A percentile compares a stretch with the other conserved stretches of the same genome.
Evolutionary conservation across 1,140 invertebrate species (phyloP).

Genomic region (Panulirus ornatus): DNA sequence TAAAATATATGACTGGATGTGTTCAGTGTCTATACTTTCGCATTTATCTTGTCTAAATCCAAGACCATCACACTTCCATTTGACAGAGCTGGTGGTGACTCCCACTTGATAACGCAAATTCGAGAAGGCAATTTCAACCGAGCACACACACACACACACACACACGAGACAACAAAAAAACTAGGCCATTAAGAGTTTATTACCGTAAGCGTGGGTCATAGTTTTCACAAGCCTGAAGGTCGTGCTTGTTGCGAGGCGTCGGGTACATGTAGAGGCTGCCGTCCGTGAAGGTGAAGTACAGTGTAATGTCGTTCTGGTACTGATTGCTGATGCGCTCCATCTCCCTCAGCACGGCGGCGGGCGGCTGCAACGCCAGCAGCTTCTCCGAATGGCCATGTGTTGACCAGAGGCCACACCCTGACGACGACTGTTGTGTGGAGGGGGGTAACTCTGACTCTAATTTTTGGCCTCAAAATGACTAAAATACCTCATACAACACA

Average conservation of each 20-base stretch:
- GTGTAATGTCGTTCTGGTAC: background rate
- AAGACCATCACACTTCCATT: too few species aligned
- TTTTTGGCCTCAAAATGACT: too few species aligned
- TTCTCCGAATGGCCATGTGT: background rate
- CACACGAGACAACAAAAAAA: background rate
- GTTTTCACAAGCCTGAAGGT: background rate
- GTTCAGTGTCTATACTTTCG: too few species aligned
- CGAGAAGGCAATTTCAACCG: too few species aligned
- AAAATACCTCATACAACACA: too few species aligned
- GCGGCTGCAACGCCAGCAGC: background rate
- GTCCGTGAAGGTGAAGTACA: conserved; percentile 28
- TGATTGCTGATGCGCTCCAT: background rate
- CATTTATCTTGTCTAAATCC: too few species aligned
- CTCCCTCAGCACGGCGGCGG: background rate
- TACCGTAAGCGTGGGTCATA: conserved; percentile 35
- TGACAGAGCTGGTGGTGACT: too few species aligned
- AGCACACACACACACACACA: background rate
- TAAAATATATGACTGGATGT: too few species aligned
- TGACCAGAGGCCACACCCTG: too few species aligned
- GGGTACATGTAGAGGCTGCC: conserved; percentile 7
- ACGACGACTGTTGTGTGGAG: too few species aligned
- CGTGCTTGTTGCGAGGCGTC: background rate
- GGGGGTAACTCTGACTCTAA: too few species aligned
- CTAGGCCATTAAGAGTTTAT: background rate
- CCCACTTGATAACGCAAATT: too few species aligned